phyloP scores from a whole-genome alignment of 2,113 vertebrate species.

The Raphicerus campestris region DNA sequence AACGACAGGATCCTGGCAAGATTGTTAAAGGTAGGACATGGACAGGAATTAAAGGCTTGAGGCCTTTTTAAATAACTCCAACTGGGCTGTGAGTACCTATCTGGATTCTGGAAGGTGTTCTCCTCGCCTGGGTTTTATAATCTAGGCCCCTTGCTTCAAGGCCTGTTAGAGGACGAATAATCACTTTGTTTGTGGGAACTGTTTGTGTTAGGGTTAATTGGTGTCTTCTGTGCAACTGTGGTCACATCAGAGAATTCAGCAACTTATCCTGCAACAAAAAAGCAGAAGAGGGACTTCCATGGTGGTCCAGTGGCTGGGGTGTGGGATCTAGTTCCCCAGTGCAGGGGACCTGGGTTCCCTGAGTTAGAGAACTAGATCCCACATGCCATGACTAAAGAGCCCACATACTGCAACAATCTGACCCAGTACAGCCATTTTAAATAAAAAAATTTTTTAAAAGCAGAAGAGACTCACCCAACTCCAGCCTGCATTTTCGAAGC shows the following conservation, averaged over 20 bases:
- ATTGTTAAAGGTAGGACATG: background rate
- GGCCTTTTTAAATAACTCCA: constrained; percentile 5
- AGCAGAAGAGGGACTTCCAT: background rate
- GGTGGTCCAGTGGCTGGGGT: background rate
- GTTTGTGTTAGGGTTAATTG: background rate
- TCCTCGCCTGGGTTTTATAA: constrained; percentile 17
- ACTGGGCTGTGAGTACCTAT: background rate
- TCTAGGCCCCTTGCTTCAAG: background rate
- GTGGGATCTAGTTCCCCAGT: background rate
- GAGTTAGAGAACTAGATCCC: background rate
- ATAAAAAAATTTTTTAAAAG: background rate
- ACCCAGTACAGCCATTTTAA: background rate
- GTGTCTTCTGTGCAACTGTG: background rate
- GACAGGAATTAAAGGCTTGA: background rate
- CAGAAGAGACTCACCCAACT: background rate
- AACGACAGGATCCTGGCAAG: background rate
- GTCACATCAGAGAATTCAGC: background rate
- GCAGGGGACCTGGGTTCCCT: background rate
- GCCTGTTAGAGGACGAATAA: background rate
- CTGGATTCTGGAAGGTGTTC: background rate
- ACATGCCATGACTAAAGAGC: background rate
- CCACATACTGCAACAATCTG: background rate
- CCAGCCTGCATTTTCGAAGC: background rate
- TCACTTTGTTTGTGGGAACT: background rate
- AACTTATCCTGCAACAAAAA: background rate